These are phyloP conservation scores for Tetragnatha versicolor DNA, from an alignment of 1,140 invertebrate species.

Conservation along the genomic window DNA sequence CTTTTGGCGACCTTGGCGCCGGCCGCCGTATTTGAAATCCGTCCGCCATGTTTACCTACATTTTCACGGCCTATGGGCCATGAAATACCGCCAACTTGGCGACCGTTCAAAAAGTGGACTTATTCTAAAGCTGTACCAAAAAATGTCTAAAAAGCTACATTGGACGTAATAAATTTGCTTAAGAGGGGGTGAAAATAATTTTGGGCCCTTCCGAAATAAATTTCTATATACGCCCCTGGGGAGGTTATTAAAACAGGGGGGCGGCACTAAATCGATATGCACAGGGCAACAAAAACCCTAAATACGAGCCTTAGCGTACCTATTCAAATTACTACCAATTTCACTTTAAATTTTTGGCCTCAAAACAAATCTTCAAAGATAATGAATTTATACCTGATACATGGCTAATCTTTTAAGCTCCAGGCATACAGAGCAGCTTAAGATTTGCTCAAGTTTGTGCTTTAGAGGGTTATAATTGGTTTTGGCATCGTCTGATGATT, in stretches of 20 bases:
- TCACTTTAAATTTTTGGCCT: not conserved
- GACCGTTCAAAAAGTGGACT: no score
- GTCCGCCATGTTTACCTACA: no score
- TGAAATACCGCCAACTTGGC: no score
- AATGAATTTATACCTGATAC: constrained; percentile 17
- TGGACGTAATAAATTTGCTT: no score
- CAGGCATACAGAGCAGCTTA: constrained; percentile 16
- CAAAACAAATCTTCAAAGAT: not conserved
- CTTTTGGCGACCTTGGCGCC: no score
- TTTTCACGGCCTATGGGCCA: no score
- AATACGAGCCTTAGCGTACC: not conserved
- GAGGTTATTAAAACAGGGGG: not conserved
- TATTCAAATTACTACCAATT: not conserved
- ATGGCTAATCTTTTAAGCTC: constrained; percentile 25
- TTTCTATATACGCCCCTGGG: not conserved
- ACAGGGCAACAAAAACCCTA: not conserved
- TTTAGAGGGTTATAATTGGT: not conserved
- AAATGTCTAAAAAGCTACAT: no score
- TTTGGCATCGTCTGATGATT: not conserved
- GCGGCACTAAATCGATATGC: not conserved
- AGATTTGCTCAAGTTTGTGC: constrained; percentile 1
- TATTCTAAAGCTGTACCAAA: no score
- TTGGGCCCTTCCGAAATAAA: not conserved
- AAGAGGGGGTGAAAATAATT: no score
- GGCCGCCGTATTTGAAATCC: no score